These are phyloP conservation scores for Heteronetta atricapilla DNA, from an alignment of 2,113 vertebrate species.

Conservation along the genomic window DNA sequence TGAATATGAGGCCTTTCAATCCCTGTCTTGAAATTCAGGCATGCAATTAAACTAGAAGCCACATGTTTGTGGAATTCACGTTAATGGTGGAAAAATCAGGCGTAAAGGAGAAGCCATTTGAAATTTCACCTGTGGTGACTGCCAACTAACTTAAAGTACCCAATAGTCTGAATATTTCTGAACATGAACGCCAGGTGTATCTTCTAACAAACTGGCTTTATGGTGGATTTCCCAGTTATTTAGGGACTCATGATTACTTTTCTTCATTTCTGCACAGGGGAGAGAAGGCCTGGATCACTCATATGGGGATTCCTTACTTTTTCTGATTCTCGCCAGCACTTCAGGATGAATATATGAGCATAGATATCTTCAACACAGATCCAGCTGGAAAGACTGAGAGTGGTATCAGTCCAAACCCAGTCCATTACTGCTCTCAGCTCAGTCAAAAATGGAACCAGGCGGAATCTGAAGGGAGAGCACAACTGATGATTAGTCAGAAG, in stretches of 20 bases:
- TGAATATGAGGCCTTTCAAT: neutral
- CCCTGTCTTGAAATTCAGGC: neutral
- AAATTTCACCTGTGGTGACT: rapidly evolving
- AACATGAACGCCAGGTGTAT: neutral
- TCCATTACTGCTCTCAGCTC: conserved; percentile 98
- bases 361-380: conserved; percentile 99
- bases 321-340: conserved; percentile 98
- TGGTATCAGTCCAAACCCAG: conserved; percentile 99
- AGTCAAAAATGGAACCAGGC: conserved; percentile 93
- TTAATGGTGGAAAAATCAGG: neutral
- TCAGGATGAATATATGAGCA: conserved; percentile 97
- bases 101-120: neutral
- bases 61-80: rapidly evolving
- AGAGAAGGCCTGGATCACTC: neutral
- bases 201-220: neutral
- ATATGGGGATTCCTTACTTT: conserved; percentile 80
- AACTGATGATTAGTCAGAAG: neutral
- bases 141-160: neutral
- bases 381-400: conserved; percentile 97
- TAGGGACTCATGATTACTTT: neutral
- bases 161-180: neutral
- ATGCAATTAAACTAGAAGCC: neutral
- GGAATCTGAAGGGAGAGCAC: conserved; percentile 82
- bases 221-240: neutral
- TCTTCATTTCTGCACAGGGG: neutral